These are phyloP conservation scores for Drosophila ezoana DNA, from an alignment of 2,888 invertebrate genomes.

Conservation along the genomic window DNA sequence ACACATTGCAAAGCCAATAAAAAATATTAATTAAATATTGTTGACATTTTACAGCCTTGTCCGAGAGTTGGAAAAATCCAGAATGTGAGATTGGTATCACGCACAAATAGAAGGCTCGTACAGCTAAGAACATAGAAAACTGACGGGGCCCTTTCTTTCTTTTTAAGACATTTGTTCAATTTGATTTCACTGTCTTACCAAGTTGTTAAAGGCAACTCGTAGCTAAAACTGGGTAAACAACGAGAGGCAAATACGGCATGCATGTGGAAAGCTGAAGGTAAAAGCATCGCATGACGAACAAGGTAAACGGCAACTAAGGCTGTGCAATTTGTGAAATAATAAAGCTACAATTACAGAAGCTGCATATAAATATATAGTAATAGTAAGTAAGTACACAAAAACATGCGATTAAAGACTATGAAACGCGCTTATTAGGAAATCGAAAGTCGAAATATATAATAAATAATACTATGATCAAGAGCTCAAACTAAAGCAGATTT, in stretches of 20 bases:
- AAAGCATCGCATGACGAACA: conserved; percentile 25
- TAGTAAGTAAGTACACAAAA: not conserved
- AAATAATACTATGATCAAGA: not conserved
- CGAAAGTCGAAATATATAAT: not conserved
- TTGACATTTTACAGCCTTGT: too few relatives aligned
- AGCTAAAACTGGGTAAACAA: not conserved
- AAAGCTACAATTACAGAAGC: not conserved
- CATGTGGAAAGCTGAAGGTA: conserved; percentile 23
- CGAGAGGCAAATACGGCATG: conserved; percentile 6
- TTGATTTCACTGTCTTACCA: not conserved
- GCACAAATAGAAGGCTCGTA: too few relatives aligned
- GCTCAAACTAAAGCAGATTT: not conserved
- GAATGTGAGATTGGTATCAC: too few relatives aligned
- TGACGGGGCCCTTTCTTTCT: not conserved
- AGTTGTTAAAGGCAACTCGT: not conserved
- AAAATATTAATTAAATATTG: too few relatives aligned
- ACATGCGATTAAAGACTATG: conserved; percentile 12
- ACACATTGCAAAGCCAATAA: too few relatives aligned
- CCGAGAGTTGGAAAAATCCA: too few relatives aligned
- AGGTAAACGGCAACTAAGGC: conserved; percentile 3
- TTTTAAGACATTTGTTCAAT: not conserved
- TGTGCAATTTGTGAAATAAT: conserved; percentile 19
- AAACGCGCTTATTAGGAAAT: not conserved
- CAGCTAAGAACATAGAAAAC: not conserved
- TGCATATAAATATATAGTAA: not conserved